These are phyloP conservation scores for Caenorhabditis inopinata DNA, from an alignment of 1,140 invertebrate genomes.

Conservation along the genomic window DNA sequence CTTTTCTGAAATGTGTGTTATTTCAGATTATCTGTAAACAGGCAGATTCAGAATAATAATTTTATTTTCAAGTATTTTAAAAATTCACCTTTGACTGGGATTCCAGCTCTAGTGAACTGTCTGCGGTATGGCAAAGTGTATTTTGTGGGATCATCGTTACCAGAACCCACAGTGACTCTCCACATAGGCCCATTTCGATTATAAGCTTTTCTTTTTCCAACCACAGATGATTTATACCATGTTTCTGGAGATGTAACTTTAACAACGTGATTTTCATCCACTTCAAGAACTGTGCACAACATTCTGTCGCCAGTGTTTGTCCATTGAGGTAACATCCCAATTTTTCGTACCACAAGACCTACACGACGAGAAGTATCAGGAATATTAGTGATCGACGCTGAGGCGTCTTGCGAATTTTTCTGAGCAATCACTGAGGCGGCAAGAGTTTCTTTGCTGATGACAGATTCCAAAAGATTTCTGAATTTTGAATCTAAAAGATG, in stretches of 20 bases:
- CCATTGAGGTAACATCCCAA: constrained; percentile 90
- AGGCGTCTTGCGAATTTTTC: not conserved
- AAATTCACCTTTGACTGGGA: constrained; percentile 77
- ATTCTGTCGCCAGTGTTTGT: constrained; percentile 45
- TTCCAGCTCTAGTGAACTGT: constrained; percentile 80
- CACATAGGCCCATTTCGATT: constrained; percentile 54
- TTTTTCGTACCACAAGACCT: constrained; percentile 87
- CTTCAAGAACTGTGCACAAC: constrained; percentile 61
- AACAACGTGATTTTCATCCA: constrained; percentile 60
- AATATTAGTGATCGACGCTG: not conserved
- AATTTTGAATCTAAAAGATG: not conserved
- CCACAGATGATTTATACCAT: constrained; percentile 52
- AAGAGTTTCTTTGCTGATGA: constrained; percentile 8
- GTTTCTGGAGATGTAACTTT: constrained; percentile 56
- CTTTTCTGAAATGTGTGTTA: not conserved
- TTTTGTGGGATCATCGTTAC: constrained; percentile 61
- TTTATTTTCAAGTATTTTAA: too few species aligned
- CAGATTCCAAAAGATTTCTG: constrained; percentile 32
- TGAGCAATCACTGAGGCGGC: not conserved
- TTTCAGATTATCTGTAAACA: too few species aligned
- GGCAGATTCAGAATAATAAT: too few species aligned
- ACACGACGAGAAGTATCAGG: constrained; percentile 60
- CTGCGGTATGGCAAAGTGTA: constrained; percentile 86
- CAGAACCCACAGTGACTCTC: constrained; percentile 63
- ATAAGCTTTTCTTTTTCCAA: constrained; percentile 63